These are phyloP conservation scores for Excalfactoria chinensis DNA, from an alignment of 2,113 vertebrate species.

Conservation along the genomic window DNA sequence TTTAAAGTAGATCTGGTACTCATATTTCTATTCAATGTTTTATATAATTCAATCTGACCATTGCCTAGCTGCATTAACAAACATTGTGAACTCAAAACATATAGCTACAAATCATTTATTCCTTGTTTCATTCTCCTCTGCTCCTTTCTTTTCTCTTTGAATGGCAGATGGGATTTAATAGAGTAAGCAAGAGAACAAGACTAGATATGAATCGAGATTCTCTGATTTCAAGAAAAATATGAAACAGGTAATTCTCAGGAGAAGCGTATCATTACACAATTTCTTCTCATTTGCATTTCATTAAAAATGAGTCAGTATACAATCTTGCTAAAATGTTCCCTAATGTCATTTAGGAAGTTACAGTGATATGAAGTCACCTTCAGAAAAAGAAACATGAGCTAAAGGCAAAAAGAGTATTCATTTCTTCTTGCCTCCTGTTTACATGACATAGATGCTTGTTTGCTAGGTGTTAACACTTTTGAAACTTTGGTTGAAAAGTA, in stretches of 20 bases:
- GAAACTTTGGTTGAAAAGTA: neutral
- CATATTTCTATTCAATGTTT: neutral
- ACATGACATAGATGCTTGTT: neutral
- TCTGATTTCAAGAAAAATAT: neutral
- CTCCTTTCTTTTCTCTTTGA: neutral
- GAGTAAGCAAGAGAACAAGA: neutral
- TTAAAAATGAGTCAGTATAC: neutral
- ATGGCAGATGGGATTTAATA: neutral
- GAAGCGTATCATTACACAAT: neutral
- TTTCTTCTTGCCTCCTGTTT: neutral
- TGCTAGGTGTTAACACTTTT: neutral
- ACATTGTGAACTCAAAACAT: neutral
- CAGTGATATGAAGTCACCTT: conserved; percentile 1
- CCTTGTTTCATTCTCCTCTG: neutral
- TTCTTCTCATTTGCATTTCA: conserved; percentile 39
- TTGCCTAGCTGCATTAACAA: neutral
- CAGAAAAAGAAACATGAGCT: neutral
- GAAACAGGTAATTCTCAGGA: neutral
- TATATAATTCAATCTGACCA: neutral
- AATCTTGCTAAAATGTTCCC: neutral
- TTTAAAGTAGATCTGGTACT: neutral
- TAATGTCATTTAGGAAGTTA: conserved; percentile 24
- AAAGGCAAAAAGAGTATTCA: neutral
- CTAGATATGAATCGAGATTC: neutral
- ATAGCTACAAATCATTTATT: neutral